Base-by-base conservation (phyloP, 92 coral and sea anemone genomes). In the Palythoa caribaeorum region DNA sequence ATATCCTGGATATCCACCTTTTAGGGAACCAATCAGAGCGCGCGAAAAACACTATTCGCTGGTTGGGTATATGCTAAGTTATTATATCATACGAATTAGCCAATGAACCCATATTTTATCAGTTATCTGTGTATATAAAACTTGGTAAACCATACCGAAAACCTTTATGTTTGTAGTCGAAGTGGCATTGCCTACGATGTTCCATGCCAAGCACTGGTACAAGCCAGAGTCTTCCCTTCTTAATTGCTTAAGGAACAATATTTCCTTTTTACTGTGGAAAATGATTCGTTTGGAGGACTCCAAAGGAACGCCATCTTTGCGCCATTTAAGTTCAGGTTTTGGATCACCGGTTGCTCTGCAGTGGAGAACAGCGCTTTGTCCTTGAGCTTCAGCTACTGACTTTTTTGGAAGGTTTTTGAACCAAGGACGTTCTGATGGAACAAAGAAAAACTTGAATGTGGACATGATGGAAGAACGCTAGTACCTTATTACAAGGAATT, bases 291-390 rank as follows among this genome's bases (percentile, higher is more conserved):
- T 74, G 75, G 89, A 77, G 37, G 75, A 63, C 8, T 60, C 19
- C 84, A 79, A 38, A 28, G 71, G 70, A 52, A 86, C 76, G 2
- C 89, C 91, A 48, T 89, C 70, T 88, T 83, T 92, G 52, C 69
- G 73, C 96, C 96, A 94, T 55, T 86, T 77, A 75, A 94, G 44
- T 9, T 71, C 37, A 2, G 96, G 93, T 38, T 69, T 15, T 28
- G 96, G 96, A 79, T 91, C 93, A 12, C 93, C 96, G 59, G 52
- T 60, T 28, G 91, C 96, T 50, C 77, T 86, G 76, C 96, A 94
- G 14, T 87, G 84, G 21, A 94, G 85, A 9, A 85, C 79, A 12
- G 71, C 88, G 83, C 62, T 86, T 48, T 84, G 83, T 11, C 92
- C 79, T 74, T 62, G 92, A 3, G 80, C 16, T 1, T 17, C 39